Percentiles rank a stretch among this genome's conserved stretches.
These are phyloP conservation scores for Catharus ustulatus DNA, from an alignment of 2,797 vertebrate genomes.

Conservation along the genomic window DNA sequence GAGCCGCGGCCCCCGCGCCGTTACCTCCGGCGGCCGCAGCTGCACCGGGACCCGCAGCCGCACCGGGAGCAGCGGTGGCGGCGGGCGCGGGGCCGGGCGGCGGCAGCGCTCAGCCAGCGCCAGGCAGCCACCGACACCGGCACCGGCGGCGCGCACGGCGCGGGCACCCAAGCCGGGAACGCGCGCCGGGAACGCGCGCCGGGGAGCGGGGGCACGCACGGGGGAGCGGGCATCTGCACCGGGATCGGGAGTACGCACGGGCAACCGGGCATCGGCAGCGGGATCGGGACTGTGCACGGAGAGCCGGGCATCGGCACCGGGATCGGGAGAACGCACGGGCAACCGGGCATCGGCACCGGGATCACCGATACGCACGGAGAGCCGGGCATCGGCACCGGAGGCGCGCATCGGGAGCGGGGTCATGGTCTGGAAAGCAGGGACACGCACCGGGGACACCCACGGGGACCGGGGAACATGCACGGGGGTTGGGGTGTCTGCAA, in stretches of 20 bases:
- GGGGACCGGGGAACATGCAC: background rate
- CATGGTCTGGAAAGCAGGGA: background rate
- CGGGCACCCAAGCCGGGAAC: background rate
- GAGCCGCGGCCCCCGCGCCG: background rate
- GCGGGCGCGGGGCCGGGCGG: background rate
- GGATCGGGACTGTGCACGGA: background rate
- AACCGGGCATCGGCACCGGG: background rate
- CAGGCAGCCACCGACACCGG: background rate
- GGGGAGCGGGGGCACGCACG: background rate
- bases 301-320: too few species aligned
- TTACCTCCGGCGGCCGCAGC: slow-evolving; percentile 5
- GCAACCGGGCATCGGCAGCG: too few species aligned
- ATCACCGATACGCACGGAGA: too few species aligned
- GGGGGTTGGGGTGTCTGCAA: background rate
- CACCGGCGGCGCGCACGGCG: slow-evolving; percentile 33
- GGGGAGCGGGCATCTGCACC: background rate
- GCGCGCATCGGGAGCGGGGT: background rate
- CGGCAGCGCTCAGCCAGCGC: slow-evolving; percentile 14
- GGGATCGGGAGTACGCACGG: too few species aligned
- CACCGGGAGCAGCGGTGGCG: background rate
- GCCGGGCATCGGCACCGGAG: background rate
- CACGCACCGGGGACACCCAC: background rate
- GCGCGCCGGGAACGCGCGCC: background rate
- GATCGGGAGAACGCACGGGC: background rate
- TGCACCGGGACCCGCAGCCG: background rate